phyloP scores from a whole-genome alignment of 2,888 invertebrate species.

The Alsophila aescularia region DNA sequence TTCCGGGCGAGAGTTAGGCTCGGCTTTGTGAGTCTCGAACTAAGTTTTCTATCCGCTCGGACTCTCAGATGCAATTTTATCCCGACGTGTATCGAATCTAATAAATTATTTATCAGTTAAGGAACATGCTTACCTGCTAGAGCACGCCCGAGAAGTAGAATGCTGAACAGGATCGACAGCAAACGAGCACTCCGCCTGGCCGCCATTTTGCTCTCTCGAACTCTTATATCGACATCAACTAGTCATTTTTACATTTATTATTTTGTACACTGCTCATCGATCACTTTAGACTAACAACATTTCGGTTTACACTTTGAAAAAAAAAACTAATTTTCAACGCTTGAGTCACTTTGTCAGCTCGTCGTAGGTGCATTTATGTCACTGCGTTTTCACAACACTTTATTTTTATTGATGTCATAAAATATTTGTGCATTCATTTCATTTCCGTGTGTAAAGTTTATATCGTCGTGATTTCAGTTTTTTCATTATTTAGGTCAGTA shows the following conservation, averaged over 20 bases:
- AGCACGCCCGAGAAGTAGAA: constrained; percentile 74
- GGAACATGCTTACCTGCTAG: constrained; percentile 67
- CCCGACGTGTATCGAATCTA: constrained; percentile 26
- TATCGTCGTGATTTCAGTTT: background rate
- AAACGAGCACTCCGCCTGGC: constrained; percentile 63
- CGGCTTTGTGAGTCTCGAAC: constrained; percentile 30
- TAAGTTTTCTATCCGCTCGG: constrained; percentile 28
- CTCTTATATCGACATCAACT: constrained; percentile 58
- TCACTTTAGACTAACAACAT: constrained; percentile 3
- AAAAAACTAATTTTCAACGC: background rate
- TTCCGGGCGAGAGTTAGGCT: constrained; percentile 19
- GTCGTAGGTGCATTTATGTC: background rate
- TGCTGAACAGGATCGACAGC: constrained; percentile 77
- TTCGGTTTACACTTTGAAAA: constrained; percentile 9
- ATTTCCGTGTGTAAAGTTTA: background rate
- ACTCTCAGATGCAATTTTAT: constrained; percentile 28
- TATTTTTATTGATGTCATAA: background rate
- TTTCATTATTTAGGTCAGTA: background rate
- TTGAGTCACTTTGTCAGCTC: constrained; percentile 10
- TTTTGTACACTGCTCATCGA: background rate
- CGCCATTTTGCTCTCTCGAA: constrained; percentile 61
- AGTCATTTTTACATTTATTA: constrained; percentile 43
- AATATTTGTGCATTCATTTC: background rate
- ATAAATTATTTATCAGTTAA: constrained; percentile 36
- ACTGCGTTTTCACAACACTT: background rate